phyloP scores from a whole-genome alignment of 2,797 vertebrate species.

The Chloroceryle inda region DNA sequence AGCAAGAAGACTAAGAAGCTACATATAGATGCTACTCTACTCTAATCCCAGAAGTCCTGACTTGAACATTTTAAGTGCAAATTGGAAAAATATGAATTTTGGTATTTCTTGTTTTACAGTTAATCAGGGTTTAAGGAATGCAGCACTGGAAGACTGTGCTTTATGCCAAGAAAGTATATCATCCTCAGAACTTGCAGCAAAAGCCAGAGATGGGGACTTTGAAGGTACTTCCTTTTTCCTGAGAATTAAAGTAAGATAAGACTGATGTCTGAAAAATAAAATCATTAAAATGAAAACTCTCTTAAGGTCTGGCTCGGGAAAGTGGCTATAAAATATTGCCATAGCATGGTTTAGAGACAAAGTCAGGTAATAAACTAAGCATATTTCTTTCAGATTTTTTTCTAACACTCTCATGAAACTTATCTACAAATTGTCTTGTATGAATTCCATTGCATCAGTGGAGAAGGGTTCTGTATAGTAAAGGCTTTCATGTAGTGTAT shows the following conservation, averaged over 20 bases:
- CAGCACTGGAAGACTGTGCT: constrained; percentile 92
- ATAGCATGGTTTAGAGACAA: neutral
- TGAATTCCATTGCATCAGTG: neutral
- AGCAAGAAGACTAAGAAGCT: neutral
- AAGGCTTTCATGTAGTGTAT: neutral
- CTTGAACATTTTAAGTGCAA: neutral
- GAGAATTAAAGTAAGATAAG: neutral
- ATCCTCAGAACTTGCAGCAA: constrained; percentile 93
- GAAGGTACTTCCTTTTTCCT: constrained; percentile 86
- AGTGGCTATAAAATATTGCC: neutral
- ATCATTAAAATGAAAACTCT: neutral
- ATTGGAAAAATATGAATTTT: neutral
- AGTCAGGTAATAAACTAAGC: neutral
- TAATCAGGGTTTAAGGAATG: constrained; percentile 88
- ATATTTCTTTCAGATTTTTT: neutral
- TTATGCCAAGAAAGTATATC: constrained; percentile 95
- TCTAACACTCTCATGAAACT: neutral
- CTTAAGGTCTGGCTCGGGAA: neutral
- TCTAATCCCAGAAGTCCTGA: neutral
- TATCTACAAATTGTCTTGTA: neutral
- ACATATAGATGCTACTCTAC: neutral
- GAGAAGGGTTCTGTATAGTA: neutral
- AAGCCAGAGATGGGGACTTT: constrained; percentile 92
- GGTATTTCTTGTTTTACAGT: constrained; percentile 59
- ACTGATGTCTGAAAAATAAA: neutral